phyloP scores from a whole-genome alignment of 1,140 invertebrate genomes.

The Ceratina australensis region DNA sequence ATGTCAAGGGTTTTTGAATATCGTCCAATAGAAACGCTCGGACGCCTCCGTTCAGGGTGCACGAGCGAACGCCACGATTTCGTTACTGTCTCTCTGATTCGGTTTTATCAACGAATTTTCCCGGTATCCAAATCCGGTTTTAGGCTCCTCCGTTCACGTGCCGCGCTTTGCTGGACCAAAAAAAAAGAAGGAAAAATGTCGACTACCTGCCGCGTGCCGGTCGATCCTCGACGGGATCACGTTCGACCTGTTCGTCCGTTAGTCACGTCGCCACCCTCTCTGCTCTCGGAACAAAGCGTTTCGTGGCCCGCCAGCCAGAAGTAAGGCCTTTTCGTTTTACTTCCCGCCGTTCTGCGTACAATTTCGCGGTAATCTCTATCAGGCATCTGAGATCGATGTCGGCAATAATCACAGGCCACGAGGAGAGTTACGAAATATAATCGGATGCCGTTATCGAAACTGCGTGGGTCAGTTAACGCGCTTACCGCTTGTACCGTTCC shows the following conservation, averaged over 20 bases:
- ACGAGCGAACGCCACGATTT: background rate
- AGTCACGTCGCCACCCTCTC: conserved; percentile 26
- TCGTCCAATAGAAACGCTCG: conserved; percentile 41
- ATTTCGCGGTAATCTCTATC: conserved; percentile 9
- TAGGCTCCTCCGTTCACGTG: background rate
- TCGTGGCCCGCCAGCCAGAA: background rate
- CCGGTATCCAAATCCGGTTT: background rate
- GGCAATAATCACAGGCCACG: background rate
- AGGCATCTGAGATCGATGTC: conserved; percentile 16
- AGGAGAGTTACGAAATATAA: conserved; percentile 17
- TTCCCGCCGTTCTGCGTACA: background rate
- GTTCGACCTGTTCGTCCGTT: conserved; percentile 28
- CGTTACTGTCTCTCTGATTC: background rate
- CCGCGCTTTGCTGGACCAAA: background rate
- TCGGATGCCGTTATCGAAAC: conserved; percentile 25
- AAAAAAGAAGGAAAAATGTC: background rate
- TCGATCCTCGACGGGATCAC: conserved; percentile 22
- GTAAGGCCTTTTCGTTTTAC: background rate
- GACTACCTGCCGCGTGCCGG: conserved; percentile 36
- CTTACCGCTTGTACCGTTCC: background rate
- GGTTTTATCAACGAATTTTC: too few species aligned
- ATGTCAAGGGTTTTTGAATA: conserved; percentile 49
- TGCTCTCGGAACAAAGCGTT: background rate
- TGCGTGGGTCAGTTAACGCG: conserved; percentile 21
- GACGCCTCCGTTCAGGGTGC: background rate